These are phyloP conservation scores for Forbesichthys papilliferus DNA, from an alignment of 2,113 vertebrate genomes.

Conservation along the genomic window DNA sequence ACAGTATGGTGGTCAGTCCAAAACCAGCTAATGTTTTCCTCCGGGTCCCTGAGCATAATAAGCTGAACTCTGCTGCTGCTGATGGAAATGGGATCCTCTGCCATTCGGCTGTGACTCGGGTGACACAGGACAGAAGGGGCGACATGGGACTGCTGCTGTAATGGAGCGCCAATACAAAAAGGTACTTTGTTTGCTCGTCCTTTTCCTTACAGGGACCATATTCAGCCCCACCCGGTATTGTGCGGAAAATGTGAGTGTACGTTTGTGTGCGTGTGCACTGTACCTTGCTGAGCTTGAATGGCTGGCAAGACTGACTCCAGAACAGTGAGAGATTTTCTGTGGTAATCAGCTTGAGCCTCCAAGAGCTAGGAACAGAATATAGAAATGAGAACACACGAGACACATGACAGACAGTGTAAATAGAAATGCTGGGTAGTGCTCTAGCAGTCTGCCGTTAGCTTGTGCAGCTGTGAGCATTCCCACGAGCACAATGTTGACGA, in stretches of 20 bases:
- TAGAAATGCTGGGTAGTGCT: constrained; percentile 21
- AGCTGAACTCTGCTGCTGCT: neutral
- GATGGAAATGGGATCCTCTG: neutral
- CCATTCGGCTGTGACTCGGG: neutral
- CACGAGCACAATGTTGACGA: constrained; percentile 25
- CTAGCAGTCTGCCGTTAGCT: constrained; percentile 19
- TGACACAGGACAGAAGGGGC: no score
- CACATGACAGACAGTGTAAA: constrained; percentile 44
- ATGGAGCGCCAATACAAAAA: no score
- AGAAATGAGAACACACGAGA: constrained; percentile 50
- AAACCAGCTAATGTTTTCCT: neutral
- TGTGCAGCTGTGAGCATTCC: constrained; percentile 51
- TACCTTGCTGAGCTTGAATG: constrained; percentile 98
- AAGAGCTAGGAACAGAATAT: constrained; percentile 93
- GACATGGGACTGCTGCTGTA: no score
- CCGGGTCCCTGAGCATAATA: neutral
- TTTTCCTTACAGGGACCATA: no score
- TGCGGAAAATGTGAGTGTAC: neutral
- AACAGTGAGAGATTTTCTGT: constrained; percentile 96
- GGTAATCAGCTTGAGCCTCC: constrained; percentile 99
- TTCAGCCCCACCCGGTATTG: no score
- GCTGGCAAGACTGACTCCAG: constrained; percentile 94
- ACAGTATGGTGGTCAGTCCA: neutral
- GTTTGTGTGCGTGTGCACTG: constrained; percentile 3
- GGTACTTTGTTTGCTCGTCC: no score